These are phyloP conservation scores for Camarhynchus parvulus DNA, from an alignment of 2,113 vertebrate genomes.

Conservation along the genomic window DNA sequence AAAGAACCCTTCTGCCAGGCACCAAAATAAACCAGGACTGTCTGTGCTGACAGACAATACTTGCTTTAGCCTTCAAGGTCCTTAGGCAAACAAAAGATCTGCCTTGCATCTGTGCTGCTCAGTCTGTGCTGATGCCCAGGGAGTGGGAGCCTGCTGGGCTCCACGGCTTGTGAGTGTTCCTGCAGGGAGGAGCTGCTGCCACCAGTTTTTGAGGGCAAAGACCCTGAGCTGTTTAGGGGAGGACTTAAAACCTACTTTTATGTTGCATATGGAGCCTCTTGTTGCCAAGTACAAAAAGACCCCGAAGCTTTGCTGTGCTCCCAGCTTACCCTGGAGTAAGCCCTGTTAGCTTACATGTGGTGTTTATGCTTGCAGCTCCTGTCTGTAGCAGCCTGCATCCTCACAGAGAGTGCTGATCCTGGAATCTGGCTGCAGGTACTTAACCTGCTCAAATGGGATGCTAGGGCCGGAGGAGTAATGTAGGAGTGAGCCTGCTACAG, in stretches of 20 bases:
- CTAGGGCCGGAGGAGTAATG: rapidly evolving
- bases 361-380: not conserved
- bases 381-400: not conserved
- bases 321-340: not conserved
- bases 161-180: not conserved
- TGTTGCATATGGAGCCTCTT: not conserved
- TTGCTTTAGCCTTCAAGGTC: not conserved
- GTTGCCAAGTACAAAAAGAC: not conserved
- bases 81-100: not conserved
- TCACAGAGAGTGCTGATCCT: not conserved
- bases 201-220: not conserved
- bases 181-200: slow-evolving; percentile 16
- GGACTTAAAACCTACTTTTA: not conserved
- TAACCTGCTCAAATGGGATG: not conserved
- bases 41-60: not conserved
- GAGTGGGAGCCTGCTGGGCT: not conserved
- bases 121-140: not conserved
- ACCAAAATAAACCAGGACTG: not conserved
- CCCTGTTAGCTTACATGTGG: not conserved
- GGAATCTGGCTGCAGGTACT: not conserved
- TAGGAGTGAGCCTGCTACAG: not conserved
- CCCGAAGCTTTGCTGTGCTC: not conserved
- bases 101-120: not conserved
- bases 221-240: not conserved
- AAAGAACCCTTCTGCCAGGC: not conserved